Evolutionary conservation across 2,113 vertebrate genomes (phyloP).

Genomic region (Ploceus nigricollis): DNA sequence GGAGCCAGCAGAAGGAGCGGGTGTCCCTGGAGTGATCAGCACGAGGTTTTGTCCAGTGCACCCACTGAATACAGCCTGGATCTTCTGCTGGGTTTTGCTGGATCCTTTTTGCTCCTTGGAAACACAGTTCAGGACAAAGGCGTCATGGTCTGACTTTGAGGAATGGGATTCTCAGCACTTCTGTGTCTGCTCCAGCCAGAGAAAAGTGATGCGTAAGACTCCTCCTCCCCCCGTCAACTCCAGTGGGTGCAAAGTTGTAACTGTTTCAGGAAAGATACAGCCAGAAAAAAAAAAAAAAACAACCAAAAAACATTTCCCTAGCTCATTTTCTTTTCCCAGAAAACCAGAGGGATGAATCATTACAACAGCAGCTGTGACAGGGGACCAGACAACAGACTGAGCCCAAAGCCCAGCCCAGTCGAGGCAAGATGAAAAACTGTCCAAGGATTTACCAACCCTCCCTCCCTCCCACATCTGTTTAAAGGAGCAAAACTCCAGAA

Average conservation of each 20-base stretch:
- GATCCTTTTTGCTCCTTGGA: neutral
- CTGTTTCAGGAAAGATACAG: neutral
- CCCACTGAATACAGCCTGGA: neutral
- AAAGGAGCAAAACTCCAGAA: neutral
- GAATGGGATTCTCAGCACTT: neutral
- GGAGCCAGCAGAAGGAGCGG: neutral
- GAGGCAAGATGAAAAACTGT: slow-evolving; percentile 23
- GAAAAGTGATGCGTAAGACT: neutral
- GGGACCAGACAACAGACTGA: slow-evolving; percentile 62
- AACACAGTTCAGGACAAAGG: neutral
- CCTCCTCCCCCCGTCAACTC: neutral
- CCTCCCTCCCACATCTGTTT: slow-evolving; percentile 8
- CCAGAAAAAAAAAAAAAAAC: neutral
- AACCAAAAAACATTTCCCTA: neutral
- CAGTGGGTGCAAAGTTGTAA: neutral
- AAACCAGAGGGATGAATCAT: slow-evolving; percentile 67
- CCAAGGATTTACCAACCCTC: slow-evolving; percentile 37
- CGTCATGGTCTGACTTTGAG: neutral
- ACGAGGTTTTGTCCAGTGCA: neutral
- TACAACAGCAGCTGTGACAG: slow-evolving; percentile 53
- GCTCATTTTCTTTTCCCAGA: slow-evolving; percentile 56
- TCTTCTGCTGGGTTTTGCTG: neutral
- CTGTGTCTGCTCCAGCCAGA: neutral
- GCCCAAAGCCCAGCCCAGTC: slow-evolving; percentile 1
- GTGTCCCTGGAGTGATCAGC: neutral